Evolutionary conservation across 2,113 vertebrate species (phyloP).

Genomic region (Urocolius indicus): DNA sequence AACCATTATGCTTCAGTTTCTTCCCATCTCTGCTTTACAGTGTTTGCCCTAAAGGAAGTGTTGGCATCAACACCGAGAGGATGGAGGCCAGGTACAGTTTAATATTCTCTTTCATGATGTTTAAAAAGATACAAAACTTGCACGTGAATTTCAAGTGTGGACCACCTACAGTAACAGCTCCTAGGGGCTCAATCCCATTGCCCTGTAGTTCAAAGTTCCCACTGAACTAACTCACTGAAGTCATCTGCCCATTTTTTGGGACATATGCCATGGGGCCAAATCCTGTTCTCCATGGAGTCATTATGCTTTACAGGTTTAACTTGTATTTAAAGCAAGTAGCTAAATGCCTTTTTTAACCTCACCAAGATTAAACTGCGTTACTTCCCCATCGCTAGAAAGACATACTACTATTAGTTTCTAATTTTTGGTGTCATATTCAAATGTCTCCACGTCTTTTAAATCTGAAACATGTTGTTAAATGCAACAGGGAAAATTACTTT

Average conservation of each 20-base stretch:
- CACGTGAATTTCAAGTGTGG: background rate
- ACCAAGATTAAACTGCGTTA: background rate
- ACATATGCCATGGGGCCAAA: background rate
- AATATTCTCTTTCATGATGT: background rate
- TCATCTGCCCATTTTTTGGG: background rate
- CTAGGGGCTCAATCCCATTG: rapidly evolving
- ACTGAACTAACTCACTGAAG: background rate
- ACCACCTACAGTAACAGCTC: background rate
- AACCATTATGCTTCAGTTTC: background rate
- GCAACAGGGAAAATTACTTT: background rate
- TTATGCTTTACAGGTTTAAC: background rate
- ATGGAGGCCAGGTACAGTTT: background rate
- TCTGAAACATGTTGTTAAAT: conserved; percentile 11
- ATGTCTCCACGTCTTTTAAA: conserved; percentile 24
- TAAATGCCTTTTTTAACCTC: conserved; percentile 17
- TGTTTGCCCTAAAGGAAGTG: background rate
- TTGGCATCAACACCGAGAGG: background rate
- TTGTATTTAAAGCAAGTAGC: conserved; percentile 11
- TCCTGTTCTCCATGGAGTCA: background rate
- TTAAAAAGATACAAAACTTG: background rate
- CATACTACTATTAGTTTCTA: conserved; percentile 41
- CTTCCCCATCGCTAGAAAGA: background rate
- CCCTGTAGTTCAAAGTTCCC: background rate
- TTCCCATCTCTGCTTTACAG: background rate
- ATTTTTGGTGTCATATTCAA: conserved; percentile 44